These are phyloP conservation scores for Diaperis boleti DNA, from an alignment of 2,888 invertebrate species.

Conservation along the genomic window DNA sequence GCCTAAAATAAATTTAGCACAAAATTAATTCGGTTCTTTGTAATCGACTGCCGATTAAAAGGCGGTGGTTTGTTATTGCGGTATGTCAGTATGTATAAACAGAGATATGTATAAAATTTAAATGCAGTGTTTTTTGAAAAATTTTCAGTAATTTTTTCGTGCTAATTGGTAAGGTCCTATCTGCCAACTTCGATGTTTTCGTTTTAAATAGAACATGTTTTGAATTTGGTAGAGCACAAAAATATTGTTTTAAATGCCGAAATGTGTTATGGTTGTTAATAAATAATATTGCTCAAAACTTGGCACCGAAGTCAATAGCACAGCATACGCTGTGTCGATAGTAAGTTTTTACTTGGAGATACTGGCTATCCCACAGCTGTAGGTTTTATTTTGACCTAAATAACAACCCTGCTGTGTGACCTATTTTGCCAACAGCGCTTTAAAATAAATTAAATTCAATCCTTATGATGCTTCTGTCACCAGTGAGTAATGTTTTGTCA, in stretches of 20 bases:
- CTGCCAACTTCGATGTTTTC: conserved; percentile 23
- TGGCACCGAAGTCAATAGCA: conserved; percentile 20
- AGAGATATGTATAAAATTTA: neutral
- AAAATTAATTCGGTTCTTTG: neutral
- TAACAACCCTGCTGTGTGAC: neutral
- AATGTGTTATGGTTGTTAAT: conserved; percentile 3
- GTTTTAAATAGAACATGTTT: conserved; percentile 34
- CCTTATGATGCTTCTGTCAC: too few relatives aligned
- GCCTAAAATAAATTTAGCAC: conserved; percentile 16
- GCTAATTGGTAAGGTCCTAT: too few relatives aligned
- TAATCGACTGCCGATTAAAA: conserved; percentile 11
- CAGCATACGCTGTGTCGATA: too few relatives aligned
- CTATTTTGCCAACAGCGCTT: neutral
- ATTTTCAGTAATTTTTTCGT: too few relatives aligned
- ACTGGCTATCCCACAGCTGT: neutral
- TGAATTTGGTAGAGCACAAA: conserved; percentile 15
- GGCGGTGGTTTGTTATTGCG: conserved; percentile 17
- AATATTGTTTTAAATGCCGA: conserved; percentile 16
- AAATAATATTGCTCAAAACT: neutral
- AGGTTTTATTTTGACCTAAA: neutral
- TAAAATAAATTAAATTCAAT: too few relatives aligned
- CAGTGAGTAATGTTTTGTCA: neutral
- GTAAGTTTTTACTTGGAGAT: conserved; percentile 1
- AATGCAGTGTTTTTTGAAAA: conserved; percentile 3
- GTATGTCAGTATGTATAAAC: conserved; percentile 29